Evolutionary conservation across 2,888 invertebrate genomes (phyloP), one percentile per base, ranked within the genome.

Genomic region (Eristalis tenax): DNA sequence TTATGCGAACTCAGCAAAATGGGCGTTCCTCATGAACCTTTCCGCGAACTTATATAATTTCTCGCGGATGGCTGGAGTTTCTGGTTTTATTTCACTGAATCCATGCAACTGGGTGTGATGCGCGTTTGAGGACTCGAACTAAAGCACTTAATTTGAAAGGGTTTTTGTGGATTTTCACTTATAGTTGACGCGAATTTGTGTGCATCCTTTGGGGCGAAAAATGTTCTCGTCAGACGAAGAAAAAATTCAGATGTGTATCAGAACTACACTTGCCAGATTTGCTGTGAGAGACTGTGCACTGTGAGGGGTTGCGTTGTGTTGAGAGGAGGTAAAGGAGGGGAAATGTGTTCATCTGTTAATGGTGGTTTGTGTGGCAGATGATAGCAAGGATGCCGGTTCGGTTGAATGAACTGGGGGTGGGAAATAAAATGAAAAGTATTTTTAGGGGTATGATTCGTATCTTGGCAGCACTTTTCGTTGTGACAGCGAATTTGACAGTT

Each of bases 191-290:
- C 11, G 11, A 40, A 80, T 32, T 64, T 43, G 32, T 66, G 22
- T 78, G 87, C 83, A 87, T 87, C 87, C 71, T 76, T 73, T 18
- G 8, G 2, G 43, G 59, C 79, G 63, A 64, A 78, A n/a, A 83
- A 78, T 64, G 65, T 75, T 77, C 66, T 70, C 32, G 43, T 18
- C 13, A 66, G 78, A 43, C 81, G 81, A 80, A 71, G 81, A 79
- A 83, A 83, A 79, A 38, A 18, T 50, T 87, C 87, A 87, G 83
- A 87, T 83, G 83, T 87, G 83, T 87, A 87, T 83, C 83, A 76
- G 79, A 76, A 22, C 64, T 88, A 26, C 38, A 88, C 85, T 85
- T 87, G 76, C 32, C 73, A 61, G 26, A 28, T 87, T 32, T 57
- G 26, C 26, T 13, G 11, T 15, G 28, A 50, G 18, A 50, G n/a